Percentiles rank a stretch among this genome's conserved stretches.
phyloP scores from a whole-genome alignment of 2,797 vertebrate species.

The Tenualosa thibaudeaui region DNA sequence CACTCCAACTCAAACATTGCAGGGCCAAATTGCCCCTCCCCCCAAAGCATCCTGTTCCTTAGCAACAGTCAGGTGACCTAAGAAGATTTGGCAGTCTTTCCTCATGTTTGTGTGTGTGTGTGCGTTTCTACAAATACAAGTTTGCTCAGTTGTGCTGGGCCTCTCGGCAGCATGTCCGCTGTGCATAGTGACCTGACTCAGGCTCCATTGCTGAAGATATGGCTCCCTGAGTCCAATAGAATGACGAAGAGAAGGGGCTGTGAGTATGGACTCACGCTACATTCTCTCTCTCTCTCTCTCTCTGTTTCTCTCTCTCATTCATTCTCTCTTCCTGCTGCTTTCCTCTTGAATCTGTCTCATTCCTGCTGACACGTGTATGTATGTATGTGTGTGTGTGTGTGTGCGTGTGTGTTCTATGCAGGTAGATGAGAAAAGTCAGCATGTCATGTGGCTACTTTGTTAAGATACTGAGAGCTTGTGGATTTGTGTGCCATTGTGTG shows the following conservation, averaged over 20 bases:
- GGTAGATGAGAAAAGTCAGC: background rate
- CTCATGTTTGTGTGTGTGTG: conserved; percentile 31
- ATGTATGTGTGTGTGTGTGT: conserved; percentile 4
- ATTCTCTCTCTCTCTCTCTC: background rate
- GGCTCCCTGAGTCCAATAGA: conserved; percentile 77
- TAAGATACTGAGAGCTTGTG: background rate
- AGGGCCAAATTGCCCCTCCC: conserved; percentile 30
- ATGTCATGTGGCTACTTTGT: background rate
- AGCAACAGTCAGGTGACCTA: conserved; percentile 70
- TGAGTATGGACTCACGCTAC: conserved; percentile 67
- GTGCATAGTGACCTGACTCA: conserved; percentile 76
- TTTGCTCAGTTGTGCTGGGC: conserved; percentile 53
- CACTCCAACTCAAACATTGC: background rate
- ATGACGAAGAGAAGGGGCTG: conserved; percentile 77
- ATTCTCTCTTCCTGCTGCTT: background rate
- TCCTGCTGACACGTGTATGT: background rate
- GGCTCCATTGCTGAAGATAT: conserved; percentile 82
- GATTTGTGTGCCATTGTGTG: background rate
- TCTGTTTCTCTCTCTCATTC: background rate
- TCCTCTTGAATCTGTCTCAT: too few species aligned
- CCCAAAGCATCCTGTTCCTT: conserved; percentile 54
- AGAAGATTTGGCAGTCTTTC: conserved; percentile 43
- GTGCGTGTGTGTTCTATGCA: background rate
- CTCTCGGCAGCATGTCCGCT: conserved; percentile 46
- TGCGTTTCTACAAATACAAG: conserved; percentile 1